Evolutionary conservation across 2,888 invertebrate genomes (phyloP).

Genomic region (Drosophila ezoana): DNA sequence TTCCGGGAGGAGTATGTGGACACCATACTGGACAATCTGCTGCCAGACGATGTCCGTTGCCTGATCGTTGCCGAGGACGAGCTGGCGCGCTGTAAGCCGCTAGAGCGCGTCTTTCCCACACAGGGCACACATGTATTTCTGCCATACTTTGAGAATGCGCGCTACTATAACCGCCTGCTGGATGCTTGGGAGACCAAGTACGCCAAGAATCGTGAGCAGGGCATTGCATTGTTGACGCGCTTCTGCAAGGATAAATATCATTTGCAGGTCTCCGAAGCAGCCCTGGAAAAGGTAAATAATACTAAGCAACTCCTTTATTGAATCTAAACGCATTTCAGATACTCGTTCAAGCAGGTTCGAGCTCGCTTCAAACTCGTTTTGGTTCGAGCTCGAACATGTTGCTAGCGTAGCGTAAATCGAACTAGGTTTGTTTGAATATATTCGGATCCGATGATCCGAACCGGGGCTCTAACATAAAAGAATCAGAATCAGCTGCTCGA

Average conservation of each 20-base stretch:
- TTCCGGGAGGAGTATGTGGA: constrained; percentile 87
- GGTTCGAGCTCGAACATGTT: too few species aligned
- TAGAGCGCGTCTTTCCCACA: constrained; percentile 95
- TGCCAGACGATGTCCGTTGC: constrained; percentile 95
- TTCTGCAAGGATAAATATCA: constrained; percentile 90
- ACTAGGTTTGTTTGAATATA: too few species aligned
- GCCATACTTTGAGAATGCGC: constrained; percentile 91
- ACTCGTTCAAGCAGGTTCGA: too few species aligned
- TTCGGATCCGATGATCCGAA: too few species aligned
- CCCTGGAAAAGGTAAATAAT: constrained; percentile 79
- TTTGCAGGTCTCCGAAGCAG: constrained; percentile 88
- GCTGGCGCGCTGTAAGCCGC: constrained; percentile 87
- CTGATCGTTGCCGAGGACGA: constrained; percentile 95
- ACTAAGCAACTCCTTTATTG: too few species aligned
- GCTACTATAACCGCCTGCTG: constrained; percentile 96
- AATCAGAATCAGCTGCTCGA: too few species aligned
- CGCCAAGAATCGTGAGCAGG: constrained; percentile 86
- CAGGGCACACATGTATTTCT: constrained; percentile 90
- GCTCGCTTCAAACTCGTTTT: too few species aligned
- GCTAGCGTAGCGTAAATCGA: too few species aligned
- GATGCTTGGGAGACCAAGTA: constrained; percentile 96
- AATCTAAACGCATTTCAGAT: too few species aligned
- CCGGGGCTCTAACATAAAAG: too few species aligned
- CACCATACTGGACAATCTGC: constrained; percentile 92
- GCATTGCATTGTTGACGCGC: constrained; percentile 87